Conservation (phyloP, 1,140 invertebrate genomes). For the Eumeta japonica region DNA sequence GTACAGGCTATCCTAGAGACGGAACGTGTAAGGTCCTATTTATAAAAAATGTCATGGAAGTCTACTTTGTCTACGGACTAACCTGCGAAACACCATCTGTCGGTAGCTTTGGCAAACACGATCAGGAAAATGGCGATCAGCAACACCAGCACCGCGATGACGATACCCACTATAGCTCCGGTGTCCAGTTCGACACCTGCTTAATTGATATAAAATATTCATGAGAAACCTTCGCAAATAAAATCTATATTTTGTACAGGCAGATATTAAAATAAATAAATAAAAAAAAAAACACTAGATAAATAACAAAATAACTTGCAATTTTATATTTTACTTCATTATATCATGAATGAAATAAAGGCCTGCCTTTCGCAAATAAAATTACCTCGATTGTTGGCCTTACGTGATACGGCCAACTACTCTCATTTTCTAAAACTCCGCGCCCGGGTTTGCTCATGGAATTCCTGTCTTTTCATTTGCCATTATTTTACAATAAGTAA, state of each 20-base stretch:
- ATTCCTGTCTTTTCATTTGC: too few species aligned
- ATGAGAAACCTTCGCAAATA: too few species aligned
- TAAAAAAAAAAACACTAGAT: background rate
- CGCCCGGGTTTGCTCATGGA: too few species aligned
- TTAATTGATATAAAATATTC: constrained; percentile 15
- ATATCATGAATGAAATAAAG: too few species aligned
- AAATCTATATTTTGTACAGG: background rate
- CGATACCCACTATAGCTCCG: constrained; percentile 73
- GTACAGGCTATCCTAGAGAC: too few species aligned
- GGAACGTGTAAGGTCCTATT: too few species aligned
- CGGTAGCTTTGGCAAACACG: constrained; percentile 75
- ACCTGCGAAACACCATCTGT: constrained; percentile 83
- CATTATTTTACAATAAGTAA: too few species aligned
- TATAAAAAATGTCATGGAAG: constrained; percentile 16
- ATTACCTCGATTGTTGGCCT: too few species aligned
- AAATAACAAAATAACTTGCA: background rate
- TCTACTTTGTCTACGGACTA: too few species aligned
- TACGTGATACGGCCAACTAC: too few species aligned
- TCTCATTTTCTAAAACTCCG: too few species aligned
- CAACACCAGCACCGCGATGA: constrained; percentile 66
- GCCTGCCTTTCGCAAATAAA: too few species aligned
- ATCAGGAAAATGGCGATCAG: constrained; percentile 66
- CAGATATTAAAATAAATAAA: background rate
- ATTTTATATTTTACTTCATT: constrained; percentile 15
- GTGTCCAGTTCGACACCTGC: constrained; percentile 68